These are phyloP conservation scores for Nycticryphes semicollaris DNA, from an alignment of 2,113 vertebrate species.

Conservation along the genomic window DNA sequence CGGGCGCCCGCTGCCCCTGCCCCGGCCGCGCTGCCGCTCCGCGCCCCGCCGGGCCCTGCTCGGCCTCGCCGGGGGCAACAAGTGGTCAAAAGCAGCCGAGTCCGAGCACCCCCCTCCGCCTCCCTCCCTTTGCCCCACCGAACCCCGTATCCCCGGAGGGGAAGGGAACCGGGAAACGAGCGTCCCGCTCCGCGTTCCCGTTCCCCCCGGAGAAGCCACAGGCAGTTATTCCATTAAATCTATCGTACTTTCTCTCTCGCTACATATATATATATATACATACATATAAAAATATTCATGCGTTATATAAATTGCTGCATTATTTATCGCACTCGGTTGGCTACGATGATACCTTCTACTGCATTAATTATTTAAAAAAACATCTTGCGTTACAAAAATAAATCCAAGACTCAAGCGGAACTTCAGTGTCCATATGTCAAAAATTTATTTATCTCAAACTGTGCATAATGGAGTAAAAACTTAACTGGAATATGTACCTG, in stretches of 20 bases:
- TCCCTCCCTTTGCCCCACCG: neutral
- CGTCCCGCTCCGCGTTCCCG: neutral
- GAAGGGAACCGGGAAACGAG: neutral
- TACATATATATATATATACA: no score
- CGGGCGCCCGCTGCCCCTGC: neutral
- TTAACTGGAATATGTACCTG: conserved; percentile 98
- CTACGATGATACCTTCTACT: neutral
- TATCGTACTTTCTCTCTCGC: neutral
- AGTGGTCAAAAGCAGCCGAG: conserved; percentile 56
- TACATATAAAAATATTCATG: neutral
- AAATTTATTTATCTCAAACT: conserved; percentile 99
- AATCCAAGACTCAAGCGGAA: conserved; percentile 92
- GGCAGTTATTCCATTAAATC: neutral
- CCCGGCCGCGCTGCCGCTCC: neutral
- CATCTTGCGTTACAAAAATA: conserved; percentile 70
- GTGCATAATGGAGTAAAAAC: conserved; percentile 99
- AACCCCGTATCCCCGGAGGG: neutral
- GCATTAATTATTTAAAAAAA: conserved; percentile 14
- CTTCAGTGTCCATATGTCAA: conserved; percentile 99
- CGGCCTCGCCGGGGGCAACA: conserved; percentile 64
- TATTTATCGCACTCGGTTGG: neutral
- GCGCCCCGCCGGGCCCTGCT: conserved; percentile 7
- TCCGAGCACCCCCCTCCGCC: neutral
- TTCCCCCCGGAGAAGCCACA: neutral
- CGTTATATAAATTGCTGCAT: neutral